Evolutionary conservation across 2,113 vertebrate species (phyloP), one percentile per base, ranked within the genome.

Genomic region (Macaca mulatta): DNA sequence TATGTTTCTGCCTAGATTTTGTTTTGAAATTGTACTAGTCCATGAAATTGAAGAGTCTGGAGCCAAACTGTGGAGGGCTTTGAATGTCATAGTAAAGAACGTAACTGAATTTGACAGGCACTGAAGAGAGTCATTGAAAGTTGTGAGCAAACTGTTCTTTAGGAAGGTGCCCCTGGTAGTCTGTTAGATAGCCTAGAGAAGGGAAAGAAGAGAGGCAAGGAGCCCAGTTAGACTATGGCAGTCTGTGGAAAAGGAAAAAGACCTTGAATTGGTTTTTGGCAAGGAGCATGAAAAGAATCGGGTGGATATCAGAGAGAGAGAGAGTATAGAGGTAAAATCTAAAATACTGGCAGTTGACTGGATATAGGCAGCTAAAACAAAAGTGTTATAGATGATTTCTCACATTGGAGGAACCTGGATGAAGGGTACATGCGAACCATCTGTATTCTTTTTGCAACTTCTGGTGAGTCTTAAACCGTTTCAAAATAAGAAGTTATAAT

Each of bases 1-100:
- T 43, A 64, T 81, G 27, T 87, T 96, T 92, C 25, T 90, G 43
- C 50, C 77, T 89, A 93, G 57, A 80, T 90, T 96, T 97, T 91
- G 69, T 95, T 96, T 85, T 89, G 43, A 96, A 96, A 96, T 89
- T 96, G 78, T 86, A 38, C 43, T 89, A 48, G 30, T 82, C 43
- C 6, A 22, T 94, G 45, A 96, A 97, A 86, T 91, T 79, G 61
- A 80, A 64, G 95, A 64, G 69, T 48, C 43, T 88, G 38, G n/a
- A 95, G 40, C 75, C 87, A 87, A 90, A 86, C 50, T 88, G 45
- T 81, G 78, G 64, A 86, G 48, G 48, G 45, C 85, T 86, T 88
- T 88, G 57, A 89, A 90, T 93, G 57, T 81, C 35, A 45, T 18
- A 61, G 45, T 86, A n/a, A 77, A 85, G 69, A 70, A 64, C 16